These are phyloP conservation scores for Patagioenas fasciata DNA, from an alignment of 2,113 vertebrate genomes.

Conservation along the genomic window DNA sequence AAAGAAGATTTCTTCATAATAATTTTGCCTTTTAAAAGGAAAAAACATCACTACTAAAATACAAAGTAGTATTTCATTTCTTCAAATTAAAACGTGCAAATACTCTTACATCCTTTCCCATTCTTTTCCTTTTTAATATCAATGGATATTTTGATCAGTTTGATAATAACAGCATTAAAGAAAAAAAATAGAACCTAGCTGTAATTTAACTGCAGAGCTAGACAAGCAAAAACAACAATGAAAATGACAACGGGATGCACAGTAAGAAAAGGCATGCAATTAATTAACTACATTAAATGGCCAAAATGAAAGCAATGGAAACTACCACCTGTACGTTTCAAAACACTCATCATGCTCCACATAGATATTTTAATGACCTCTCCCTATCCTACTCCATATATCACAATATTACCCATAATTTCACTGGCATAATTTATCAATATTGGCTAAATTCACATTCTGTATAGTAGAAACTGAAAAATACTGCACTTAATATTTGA, in stretches of 20 bases:
- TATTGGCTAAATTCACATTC: neutral
- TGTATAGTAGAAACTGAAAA: neutral
- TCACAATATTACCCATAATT: neutral
- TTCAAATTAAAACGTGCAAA: conserved; percentile 40
- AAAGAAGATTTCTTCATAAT: conserved; percentile 8
- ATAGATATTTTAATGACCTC: neutral
- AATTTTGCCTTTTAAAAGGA: conserved; percentile 20
- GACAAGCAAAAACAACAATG: conserved; percentile 33
- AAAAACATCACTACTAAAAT: conserved; percentile 24
- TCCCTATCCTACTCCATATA: neutral
- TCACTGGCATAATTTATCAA: neutral
- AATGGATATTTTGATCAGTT: conserved; percentile 21
- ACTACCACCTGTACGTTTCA: neutral
- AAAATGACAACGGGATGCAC: conserved; percentile 54
- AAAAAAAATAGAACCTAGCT: neutral
- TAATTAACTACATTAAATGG: conserved; percentile 29
- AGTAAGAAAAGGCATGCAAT: conserved; percentile 47
- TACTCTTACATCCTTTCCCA: neutral
- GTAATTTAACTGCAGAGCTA: neutral
- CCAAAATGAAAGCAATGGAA: conserved; percentile 3
- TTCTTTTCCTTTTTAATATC: conserved; percentile 1
- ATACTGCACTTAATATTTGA: neutral
- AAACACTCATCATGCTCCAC: neutral
- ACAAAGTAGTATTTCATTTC: conserved; percentile 29
- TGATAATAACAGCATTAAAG: neutral